Conservation (phyloP, 2,888 invertebrate species). For the Galerucella calmariensis region DNA sequence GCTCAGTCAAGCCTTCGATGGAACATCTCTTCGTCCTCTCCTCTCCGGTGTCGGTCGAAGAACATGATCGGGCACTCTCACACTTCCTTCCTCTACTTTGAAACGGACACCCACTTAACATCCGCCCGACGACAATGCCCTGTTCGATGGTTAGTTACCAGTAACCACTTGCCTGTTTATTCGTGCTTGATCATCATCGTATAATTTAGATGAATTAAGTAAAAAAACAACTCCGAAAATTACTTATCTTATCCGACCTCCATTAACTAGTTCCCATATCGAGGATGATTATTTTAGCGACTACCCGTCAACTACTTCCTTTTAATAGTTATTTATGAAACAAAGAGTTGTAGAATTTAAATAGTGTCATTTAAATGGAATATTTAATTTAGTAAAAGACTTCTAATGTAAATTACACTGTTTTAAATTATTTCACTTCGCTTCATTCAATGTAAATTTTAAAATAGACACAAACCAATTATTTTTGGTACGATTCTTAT, state of each 20-base stretch:
- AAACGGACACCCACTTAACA: conserved; percentile 50
- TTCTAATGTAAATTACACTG: background rate
- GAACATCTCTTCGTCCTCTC: conserved; percentile 36
- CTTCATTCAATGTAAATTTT: background rate
- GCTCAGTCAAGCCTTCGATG: conserved; percentile 43
- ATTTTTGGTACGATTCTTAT: too few species aligned
- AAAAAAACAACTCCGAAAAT: conserved; percentile 10
- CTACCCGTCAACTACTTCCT: conserved; percentile 3
- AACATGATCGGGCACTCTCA: conserved; percentile 51
- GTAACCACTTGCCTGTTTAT: conserved; percentile 17
- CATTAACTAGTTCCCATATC: conserved; percentile 11
- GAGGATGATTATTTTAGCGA: conserved; percentile 13
- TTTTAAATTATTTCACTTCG: background rate
- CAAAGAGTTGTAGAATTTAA: conserved; percentile 1
- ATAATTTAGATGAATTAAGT: conserved; percentile 18
- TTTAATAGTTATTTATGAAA: background rate
- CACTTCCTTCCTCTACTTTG: conserved; percentile 48
- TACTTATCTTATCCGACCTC: conserved; percentile 17
- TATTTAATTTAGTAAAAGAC: background rate
- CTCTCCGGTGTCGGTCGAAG: conserved; percentile 20
- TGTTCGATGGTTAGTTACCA: conserved; percentile 7
- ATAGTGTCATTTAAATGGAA: background rate
- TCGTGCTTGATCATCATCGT: conserved; percentile 18
- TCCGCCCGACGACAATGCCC: conserved; percentile 46
- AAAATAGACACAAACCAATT: too few species aligned